Percentiles rank a stretch among this genome's conserved stretches.
These are phyloP conservation scores for Sinocyclocheilus anophthalmus DNA, from an alignment of 2,113 vertebrate genomes.

Conservation along the genomic window DNA sequence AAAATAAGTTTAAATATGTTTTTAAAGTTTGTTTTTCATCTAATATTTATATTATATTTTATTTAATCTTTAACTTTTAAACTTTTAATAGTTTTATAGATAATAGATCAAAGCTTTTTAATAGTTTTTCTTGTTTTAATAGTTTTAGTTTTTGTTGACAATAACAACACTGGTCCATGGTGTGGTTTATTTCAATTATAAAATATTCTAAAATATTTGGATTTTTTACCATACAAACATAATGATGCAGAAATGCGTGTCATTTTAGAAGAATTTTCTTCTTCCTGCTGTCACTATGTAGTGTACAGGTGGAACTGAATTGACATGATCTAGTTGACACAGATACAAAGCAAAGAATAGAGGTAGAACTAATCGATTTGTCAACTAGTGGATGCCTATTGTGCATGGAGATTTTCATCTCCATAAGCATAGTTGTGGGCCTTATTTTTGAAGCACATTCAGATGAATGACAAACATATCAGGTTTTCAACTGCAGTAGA, in stretches of 20 bases:
- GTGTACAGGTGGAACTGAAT: not conserved
- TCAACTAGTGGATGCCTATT: not conserved
- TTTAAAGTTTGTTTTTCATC: not conserved
- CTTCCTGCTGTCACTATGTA: not conserved
- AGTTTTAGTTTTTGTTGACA: not conserved
- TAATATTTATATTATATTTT: too few relatives aligned
- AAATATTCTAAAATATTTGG: not conserved
- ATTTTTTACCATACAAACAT: not conserved
- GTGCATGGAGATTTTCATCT: not conserved
- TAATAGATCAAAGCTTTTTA: not conserved
- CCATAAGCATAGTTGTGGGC: too few relatives aligned
- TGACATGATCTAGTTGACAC: not conserved
- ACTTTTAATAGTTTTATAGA: not conserved
- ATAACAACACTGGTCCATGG: not conserved
- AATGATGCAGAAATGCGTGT: not conserved
- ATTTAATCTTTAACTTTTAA: not conserved
- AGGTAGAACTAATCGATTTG: not conserved
- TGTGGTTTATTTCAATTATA: not conserved
- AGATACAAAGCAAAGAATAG: not conserved
- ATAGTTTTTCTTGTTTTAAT: not conserved
- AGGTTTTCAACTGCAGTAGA: slow-evolving; percentile 28
- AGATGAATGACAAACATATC: slow-evolving; percentile 38
- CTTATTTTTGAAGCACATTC: slow-evolving; percentile 7
- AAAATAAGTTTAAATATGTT: not conserved
- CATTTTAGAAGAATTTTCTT: not conserved